Evolutionary conservation across 2,888 invertebrate species (phyloP), one percentile per base, ranked within the genome.

Genomic region (Cephus spinipes): DNA sequence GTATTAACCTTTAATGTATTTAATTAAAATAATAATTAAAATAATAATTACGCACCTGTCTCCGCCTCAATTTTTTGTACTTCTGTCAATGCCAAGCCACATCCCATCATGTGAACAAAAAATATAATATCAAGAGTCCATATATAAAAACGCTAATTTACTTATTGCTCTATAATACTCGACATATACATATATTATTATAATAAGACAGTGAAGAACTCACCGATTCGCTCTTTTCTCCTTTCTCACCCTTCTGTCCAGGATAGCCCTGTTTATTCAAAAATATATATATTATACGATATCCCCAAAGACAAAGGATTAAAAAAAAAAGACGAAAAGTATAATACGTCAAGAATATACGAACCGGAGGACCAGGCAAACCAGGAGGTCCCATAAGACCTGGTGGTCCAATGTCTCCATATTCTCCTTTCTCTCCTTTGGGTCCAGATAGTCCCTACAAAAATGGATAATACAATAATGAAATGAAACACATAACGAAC

Each of bases 371-470:
- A 79, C 94, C 94, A 77, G 94, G 94, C 79, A 94, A 89, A 33
- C 98, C 98, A 30, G 98, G 98, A 55, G 98, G 97, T 84, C 98
- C 98, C 95, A 98, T 97, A 88, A 98, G 94, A 80, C 98, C 98
- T 15, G 98, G 97, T 12, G 97, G 97, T 73, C 98, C 98, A 91
- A 98, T 97, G 90, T 97, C 97, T 12, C 98, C 98, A 90, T 96
- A 96, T 89, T 96, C 96, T 77, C 97, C 97, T 89, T 96, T 96
- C 84, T 96, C 96, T 74, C 98, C 98, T 88, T 97, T 97, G 9
- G 96, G 96, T 32, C 98, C 98, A 85, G 95, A 93, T 88, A 95
- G 94, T 75, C 98, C 98, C 94, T 96, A 92, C 0, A 89, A 90
- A 82, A 79, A 31, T 31, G 36, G 31, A 75, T 69, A 68, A 81